phyloP scores from a whole-genome alignment of 1,140 invertebrate genomes.

The Lutraria rhynchaena region DNA sequence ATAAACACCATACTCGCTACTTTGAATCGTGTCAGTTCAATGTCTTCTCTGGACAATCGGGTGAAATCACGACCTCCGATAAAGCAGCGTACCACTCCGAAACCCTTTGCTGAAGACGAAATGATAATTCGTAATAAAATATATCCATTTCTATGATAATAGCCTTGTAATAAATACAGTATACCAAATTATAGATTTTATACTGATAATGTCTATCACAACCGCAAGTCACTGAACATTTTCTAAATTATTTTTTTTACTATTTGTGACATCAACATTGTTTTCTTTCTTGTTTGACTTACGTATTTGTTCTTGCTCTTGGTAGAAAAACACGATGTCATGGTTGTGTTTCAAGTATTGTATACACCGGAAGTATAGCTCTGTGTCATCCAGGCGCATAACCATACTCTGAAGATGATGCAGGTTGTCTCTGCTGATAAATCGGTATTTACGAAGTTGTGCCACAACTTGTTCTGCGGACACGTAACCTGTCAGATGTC shows the following conservation, averaged over 20 bases:
- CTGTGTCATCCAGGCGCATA: slow-evolving; percentile 48
- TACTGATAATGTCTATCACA: too few relatives aligned
- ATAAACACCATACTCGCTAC: slow-evolving; percentile 28
- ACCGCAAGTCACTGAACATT: too few relatives aligned
- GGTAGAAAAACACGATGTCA: slow-evolving; percentile 45
- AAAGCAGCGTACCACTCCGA: slow-evolving; percentile 21
- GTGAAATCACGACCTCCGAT: slow-evolving; percentile 36
- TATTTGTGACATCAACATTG: too few relatives aligned
- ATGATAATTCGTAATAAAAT: too few relatives aligned
- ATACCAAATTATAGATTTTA: too few relatives aligned
- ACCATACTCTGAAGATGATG: slow-evolving; percentile 22
- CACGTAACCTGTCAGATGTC: neutral
- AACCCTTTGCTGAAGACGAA: slow-evolving; percentile 34
- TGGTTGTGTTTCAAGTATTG: slow-evolving; percentile 37
- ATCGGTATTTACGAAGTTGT: neutral
- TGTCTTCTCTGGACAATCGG: slow-evolving; percentile 20
- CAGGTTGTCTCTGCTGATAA: slow-evolving; percentile 42
- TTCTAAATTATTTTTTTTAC: too few relatives aligned
- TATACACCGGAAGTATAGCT: slow-evolving; percentile 15
- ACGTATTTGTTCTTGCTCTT: neutral
- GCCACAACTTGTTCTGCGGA: slow-evolving; percentile 1
- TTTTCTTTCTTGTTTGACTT: too few relatives aligned
- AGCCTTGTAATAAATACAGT: too few relatives aligned
- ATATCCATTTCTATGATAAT: too few relatives aligned
- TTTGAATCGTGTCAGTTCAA: slow-evolving; percentile 30